Base-by-base conservation (phyloP, 2,888 invertebrate genomes). In the Phrixothrix hirtus region DNA sequence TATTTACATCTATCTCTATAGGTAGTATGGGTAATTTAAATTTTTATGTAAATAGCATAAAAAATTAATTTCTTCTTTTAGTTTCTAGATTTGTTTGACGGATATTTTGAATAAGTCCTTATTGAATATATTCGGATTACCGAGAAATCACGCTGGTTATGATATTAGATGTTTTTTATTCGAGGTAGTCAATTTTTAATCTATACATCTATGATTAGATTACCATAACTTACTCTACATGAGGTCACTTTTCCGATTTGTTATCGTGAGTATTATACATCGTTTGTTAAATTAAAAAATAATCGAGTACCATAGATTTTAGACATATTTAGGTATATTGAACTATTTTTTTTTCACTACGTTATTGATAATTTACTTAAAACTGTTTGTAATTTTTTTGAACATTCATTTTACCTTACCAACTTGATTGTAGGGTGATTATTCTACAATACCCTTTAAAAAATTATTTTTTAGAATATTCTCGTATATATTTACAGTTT, bases 61-160 rank as follows among this genome's bases (percentile, higher is more conserved):
- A 7, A 21, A 5, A 21, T 21, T 21, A 21, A 21, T 21, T 21
- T 21, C 21, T 21, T 21, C 7, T 7, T 21, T 7, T 21, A 3
- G 3, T 21, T 21, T 21, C 3, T 21, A 21, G 7, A 21, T 21
- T 21, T 21, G 7, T 21, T 7, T 15, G 10, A 16, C 16, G 13
- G 34, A 10, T 10, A 16, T 15, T 46, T 46, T 52, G 41, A 46
- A 46, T 48, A 48, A 53, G 35, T 41, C 38, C 26, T 43, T 43
- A 48, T 53, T 53, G 43, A 47, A 47, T 37, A n/a, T n/a, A 31
- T 43, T 53, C 31, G 53, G 53, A 53, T 53, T 53, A 47, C 13
- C 14, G 37, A 47, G 43, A 43, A 48, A 32, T 36, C 53, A 47
- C 21, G 43, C 53, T 42, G 53, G 25, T 36, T 46, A 32, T 27